Conservation (phyloP, 1,140 invertebrate species). For the Drosophila orosa region DNA sequence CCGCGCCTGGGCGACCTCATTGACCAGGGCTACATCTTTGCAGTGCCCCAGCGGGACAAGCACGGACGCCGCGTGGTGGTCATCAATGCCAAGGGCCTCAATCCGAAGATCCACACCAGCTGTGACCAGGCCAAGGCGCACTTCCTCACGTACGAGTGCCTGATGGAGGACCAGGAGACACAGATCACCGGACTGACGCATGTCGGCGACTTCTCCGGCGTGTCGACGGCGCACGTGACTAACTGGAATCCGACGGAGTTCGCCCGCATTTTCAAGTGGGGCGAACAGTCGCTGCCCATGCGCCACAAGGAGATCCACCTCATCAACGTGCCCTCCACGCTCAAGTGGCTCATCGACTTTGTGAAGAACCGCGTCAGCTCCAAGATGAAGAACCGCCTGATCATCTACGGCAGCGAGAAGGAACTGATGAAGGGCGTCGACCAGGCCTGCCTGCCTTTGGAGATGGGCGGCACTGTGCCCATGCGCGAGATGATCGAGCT, state of each 20-base stretch:
- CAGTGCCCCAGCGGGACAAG: constrained; percentile 89
- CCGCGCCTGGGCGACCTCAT: constrained; percentile 87
- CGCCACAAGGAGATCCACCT: constrained; percentile 90
- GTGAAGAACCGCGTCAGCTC: constrained; percentile 88
- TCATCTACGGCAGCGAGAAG: constrained; percentile 88
- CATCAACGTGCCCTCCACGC: constrained; percentile 88
- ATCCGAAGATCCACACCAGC: constrained; percentile 87
- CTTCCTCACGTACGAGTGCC: constrained; percentile 89
- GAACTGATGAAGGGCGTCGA: constrained; percentile 88
- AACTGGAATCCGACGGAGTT: constrained; percentile 89
- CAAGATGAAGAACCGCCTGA: constrained; percentile 88
- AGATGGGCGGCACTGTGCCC: constrained; percentile 91
- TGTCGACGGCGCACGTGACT: constrained; percentile 87
- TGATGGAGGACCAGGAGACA: constrained; percentile 89
- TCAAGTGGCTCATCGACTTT: constrained; percentile 90
- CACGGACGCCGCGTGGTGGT: constrained; percentile 89
- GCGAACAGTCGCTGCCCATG: constrained; percentile 91
- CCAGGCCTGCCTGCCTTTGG: constrained; percentile 89
- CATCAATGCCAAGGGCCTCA: constrained; percentile 88
- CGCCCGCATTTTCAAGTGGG: constrained; percentile 88
- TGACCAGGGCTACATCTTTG: constrained; percentile 88
- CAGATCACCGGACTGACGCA: constrained; percentile 90
- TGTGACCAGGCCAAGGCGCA: constrained; percentile 89
- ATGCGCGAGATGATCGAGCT: constrained; percentile 90
- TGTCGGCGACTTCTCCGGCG: constrained; percentile 87